phyloP scores from a whole-genome alignment of 2,797 vertebrate species.

The Catostomus latipinnis region DNA sequence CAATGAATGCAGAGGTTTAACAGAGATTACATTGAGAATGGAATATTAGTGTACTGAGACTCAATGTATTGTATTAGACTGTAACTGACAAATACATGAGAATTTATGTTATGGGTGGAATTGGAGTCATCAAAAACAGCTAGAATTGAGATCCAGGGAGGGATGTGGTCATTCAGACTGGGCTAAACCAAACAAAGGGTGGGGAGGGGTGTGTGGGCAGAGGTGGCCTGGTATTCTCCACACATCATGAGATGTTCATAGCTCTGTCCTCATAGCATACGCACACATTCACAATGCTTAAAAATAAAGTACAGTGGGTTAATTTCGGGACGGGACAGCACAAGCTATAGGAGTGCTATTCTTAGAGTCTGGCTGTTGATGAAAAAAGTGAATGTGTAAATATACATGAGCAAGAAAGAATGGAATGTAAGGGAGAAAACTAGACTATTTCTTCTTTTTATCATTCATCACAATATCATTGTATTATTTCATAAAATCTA shows the following conservation, averaged over 20 bases:
- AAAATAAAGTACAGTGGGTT: constrained; percentile 29
- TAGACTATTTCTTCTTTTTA: background rate
- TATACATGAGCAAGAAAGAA: background rate
- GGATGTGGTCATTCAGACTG: constrained; percentile 26
- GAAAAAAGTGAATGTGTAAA: constrained; percentile 18
- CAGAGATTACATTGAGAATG: no score
- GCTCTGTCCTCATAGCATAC: background rate
- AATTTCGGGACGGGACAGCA: constrained; percentile 37
- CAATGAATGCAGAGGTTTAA: no score
- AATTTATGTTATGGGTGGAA: constrained; percentile 61
- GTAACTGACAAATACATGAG: background rate
- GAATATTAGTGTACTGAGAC: background rate
- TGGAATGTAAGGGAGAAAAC: background rate
- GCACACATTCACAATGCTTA: background rate
- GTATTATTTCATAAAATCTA: no score
- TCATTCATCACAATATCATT: background rate
- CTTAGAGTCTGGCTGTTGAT: constrained; percentile 31
- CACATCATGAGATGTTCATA: constrained; percentile 21
- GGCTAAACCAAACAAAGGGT: constrained; percentile 80
- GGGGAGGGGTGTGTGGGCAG: constrained; percentile 73
- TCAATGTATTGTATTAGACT: background rate
- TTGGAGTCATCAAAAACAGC: background rate
- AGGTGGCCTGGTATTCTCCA: constrained; percentile 26
- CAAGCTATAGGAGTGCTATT: constrained; percentile 38
- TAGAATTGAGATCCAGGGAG: background rate